A percentile compares a stretch with the other conserved stretches of the same genome.
Evolutionary conservation across 2,888 invertebrate species (phyloP).

Genomic region (Heliothis peltigera): DNA sequence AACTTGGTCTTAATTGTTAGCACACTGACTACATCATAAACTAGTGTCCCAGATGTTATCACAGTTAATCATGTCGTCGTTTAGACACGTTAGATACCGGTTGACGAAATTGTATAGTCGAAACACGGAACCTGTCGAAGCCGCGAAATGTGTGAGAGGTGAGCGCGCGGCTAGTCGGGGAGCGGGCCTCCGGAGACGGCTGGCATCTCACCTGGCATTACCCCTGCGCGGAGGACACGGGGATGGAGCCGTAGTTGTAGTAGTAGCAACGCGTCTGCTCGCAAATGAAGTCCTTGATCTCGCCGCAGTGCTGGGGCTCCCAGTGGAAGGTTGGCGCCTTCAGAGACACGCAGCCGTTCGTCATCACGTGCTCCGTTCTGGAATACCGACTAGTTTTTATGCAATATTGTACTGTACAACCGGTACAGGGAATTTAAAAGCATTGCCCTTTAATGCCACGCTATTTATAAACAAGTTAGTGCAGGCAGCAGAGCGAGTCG

Average conservation of each 20-base stretch:
- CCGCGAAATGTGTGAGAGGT: conserved; percentile 50
- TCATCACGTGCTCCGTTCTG: conserved; percentile 89
- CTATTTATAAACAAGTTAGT: conserved; percentile 65
- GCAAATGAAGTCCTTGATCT: conserved; percentile 96
- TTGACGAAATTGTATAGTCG: conserved; percentile 38
- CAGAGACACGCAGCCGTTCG: conserved; percentile 94
- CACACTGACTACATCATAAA: conserved; percentile 74
- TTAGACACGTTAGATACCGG: conserved; percentile 66
- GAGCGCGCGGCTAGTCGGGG: conserved; percentile 87
- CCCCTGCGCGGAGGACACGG: conserved; percentile 97
- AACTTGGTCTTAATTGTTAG: conserved; percentile 75
- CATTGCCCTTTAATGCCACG: conserved; percentile 62
- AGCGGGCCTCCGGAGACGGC: conserved; percentile 88
- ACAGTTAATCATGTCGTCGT: conserved; percentile 71
- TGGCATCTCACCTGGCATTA: conserved; percentile 95
- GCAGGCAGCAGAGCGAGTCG: conserved; percentile 64
- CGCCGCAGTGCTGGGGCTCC: conserved; percentile 95
- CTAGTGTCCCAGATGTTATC: conserved; percentile 60
- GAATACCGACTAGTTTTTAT: conserved; percentile 87
- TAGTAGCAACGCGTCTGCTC: conserved; percentile 97
- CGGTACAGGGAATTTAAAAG: conserved; percentile 63
- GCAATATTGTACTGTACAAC: conserved; percentile 68
- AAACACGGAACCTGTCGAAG: conserved; percentile 48
- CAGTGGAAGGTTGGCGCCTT: conserved; percentile 94
- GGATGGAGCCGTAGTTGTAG: conserved; percentile 97